Evolutionary conservation across 2,797 vertebrate species (phyloP).

Genomic region (Melanotaenia parkinsoni): DNA sequence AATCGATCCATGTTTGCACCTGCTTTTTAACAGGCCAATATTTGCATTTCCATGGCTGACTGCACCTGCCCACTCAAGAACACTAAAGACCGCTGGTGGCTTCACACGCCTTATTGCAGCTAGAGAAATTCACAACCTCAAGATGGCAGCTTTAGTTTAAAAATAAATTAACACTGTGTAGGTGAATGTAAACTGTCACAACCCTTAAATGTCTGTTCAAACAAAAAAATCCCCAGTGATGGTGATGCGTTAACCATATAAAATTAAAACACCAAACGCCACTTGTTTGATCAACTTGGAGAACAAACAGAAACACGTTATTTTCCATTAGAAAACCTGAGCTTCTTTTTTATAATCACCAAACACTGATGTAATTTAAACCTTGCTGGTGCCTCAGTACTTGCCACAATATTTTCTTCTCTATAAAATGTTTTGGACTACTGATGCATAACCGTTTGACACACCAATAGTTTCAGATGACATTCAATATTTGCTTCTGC

Average conservation of each 20-base stretch:
- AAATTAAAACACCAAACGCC: slow-evolving; percentile 11
- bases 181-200: slow-evolving; percentile 22
- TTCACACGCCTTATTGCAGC: slow-evolving; percentile 12
- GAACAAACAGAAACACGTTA: neutral
- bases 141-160: slow-evolving; percentile 36
- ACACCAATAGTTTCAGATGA: slow-evolving; percentile 2
- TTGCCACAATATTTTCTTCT: neutral
- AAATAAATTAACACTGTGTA: slow-evolving; percentile 19
- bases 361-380: slow-evolving; percentile 13
- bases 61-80: slow-evolving; percentile 44
- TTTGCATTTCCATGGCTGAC: slow-evolving; percentile 60
- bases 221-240: slow-evolving; percentile 14
- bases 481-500: slow-evolving; percentile 22
- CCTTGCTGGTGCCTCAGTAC: neutral
- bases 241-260: no score
- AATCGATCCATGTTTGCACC: slow-evolving; percentile 46
- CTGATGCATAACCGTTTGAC: neutral
- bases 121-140: slow-evolving; percentile 7
- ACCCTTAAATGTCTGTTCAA: slow-evolving; percentile 10
- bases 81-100: slow-evolving; percentile 17
- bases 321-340: slow-evolving; percentile 14
- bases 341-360: slow-evolving; percentile 4
- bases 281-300: slow-evolving; percentile 45
- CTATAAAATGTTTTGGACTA: neutral
- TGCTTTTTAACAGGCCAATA: slow-evolving; percentile 53